phyloP scores from a whole-genome alignment of 1,140 invertebrate species.

The Stratiolaelaps scimitus region DNA sequence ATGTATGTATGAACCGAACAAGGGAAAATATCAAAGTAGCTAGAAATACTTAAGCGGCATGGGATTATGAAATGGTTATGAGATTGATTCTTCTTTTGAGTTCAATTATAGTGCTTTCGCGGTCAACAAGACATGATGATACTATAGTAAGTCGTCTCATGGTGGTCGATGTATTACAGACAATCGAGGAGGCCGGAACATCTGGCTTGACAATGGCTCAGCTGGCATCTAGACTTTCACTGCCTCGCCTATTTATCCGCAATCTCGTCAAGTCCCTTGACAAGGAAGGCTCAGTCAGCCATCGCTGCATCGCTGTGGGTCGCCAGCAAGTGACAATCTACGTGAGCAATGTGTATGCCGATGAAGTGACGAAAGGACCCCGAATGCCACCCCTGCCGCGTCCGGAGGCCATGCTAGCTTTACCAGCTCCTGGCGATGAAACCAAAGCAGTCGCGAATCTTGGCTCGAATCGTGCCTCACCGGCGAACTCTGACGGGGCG shows the following conservation, averaged over 20 bases:
- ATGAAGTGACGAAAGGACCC: neutral
- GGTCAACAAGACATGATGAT: no score
- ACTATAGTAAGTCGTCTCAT: no score
- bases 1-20: no score
- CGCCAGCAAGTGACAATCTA: conserved; percentile 24
- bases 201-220: conserved; percentile 16
- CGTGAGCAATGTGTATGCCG: conserved; percentile 23
- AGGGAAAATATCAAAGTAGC: neutral
- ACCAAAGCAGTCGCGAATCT: no score
- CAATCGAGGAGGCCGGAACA: conserved; percentile 5
- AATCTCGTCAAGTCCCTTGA: conserved; percentile 1
- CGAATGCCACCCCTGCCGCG: neutral
- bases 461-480: neutral
- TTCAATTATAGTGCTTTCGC: no score
- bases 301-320: conserved; percentile 7
- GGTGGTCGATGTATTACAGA: neutral
- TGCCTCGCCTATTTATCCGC: conserved; percentile 3
- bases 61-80: no score
- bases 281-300: conserved; percentile 10
- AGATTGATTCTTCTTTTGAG: no score
- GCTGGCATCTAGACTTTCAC: neutral
- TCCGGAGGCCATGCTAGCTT: neutral
- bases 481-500: neutral
- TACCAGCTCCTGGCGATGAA: no score
- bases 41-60: no score